phyloP scores from a whole-genome alignment of 2,113 vertebrate species.

The Paraplagusia blochii region DNA sequence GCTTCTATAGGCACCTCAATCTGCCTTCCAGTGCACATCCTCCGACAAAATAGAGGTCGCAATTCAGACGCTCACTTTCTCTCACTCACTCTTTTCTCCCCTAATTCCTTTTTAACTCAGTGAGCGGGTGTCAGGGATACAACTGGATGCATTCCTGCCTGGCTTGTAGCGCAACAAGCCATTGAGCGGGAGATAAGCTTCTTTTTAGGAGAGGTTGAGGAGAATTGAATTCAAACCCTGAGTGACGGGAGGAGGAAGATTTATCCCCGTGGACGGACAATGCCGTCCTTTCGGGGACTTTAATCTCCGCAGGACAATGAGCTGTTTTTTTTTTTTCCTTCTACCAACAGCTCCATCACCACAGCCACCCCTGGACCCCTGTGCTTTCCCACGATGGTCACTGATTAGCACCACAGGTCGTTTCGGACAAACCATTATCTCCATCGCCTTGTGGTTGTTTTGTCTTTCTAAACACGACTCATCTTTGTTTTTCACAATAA shows the following conservation, averaged over 20 bases:
- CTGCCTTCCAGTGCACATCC: constrained; percentile 74
- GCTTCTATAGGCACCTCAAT: constrained; percentile 61
- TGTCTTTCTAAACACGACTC: constrained; percentile 65
- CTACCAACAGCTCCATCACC: constrained; percentile 47
- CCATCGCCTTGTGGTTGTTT: constrained; percentile 47
- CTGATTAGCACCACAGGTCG: constrained; percentile 85
- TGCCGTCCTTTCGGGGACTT: constrained; percentile 89
- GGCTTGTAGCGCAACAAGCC: constrained; percentile 91
- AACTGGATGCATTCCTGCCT: constrained; percentile 84
- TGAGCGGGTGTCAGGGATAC: constrained; percentile 86
- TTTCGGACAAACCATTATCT: constrained; percentile 91
- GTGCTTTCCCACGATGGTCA: constrained; percentile 94
- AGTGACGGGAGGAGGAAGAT: constrained; percentile 99
- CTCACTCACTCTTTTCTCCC: constrained; percentile 47
- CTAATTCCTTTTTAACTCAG: constrained; percentile 82
- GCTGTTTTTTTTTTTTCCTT: constrained; percentile 85
- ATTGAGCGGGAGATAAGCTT: constrained; percentile 99
- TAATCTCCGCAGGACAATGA: constrained; percentile 98
- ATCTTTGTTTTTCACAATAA: constrained; percentile 76
- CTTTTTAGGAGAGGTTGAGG: constrained; percentile 87
- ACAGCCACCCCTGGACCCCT: constrained; percentile 74
- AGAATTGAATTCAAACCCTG: constrained; percentile 98
- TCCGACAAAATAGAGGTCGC: constrained; percentile 65
- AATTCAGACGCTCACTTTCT: constrained; percentile 70
- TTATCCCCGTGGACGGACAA: constrained; percentile 96